phyloP scores from a whole-genome alignment of 2,888 invertebrate species.

The Bugula neritina region DNA sequence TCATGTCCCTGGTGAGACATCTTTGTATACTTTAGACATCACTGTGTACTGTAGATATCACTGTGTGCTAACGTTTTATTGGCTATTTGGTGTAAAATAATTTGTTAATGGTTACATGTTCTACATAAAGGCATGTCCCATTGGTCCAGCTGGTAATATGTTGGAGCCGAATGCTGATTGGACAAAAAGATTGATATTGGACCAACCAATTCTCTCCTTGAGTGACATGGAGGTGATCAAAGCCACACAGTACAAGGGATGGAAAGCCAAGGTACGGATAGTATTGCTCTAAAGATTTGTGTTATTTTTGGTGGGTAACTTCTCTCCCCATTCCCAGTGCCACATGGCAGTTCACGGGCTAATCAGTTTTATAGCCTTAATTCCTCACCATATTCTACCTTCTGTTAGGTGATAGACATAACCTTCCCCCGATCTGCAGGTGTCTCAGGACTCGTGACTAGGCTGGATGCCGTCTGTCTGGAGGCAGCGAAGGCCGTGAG shows the following conservation, averaged over 20 bases:
- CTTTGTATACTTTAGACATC: not conserved
- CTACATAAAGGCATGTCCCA: slow-evolving; percentile 85
- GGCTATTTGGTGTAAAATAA: too few relatives aligned
- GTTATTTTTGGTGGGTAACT: too few relatives aligned
- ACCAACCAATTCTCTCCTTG: slow-evolving; percentile 88
- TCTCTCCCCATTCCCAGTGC: too few relatives aligned
- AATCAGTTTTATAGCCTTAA: too few relatives aligned
- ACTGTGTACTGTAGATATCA: too few relatives aligned
- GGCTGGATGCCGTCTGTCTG: slow-evolving; percentile 71
- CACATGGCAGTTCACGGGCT: too few relatives aligned
- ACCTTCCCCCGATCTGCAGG: slow-evolving; percentile 76
- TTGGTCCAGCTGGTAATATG: slow-evolving; percentile 93
- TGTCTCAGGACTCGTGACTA: slow-evolving; percentile 65
- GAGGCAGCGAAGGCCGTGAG: slow-evolving; percentile 76
- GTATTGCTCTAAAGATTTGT: too few relatives aligned
- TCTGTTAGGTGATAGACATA: slow-evolving; percentile 77
- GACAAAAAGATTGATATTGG: slow-evolving; percentile 81
- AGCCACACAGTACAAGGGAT: slow-evolving; percentile 73
- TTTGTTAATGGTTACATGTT: too few relatives aligned
- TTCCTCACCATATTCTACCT: too few relatives aligned
- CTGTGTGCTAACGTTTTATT: too few relatives aligned
- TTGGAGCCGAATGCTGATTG: slow-evolving; percentile 81
- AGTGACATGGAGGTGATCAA: slow-evolving; percentile 82
- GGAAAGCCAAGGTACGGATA: slow-evolving; percentile 61
- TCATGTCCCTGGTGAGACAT: slow-evolving; percentile 81